A percentile compares a stretch with the other conserved stretches of the same genome.
Evolutionary conservation across 1,140 invertebrate species (phyloP).

Genomic region (Aculops lycopersici): DNA sequence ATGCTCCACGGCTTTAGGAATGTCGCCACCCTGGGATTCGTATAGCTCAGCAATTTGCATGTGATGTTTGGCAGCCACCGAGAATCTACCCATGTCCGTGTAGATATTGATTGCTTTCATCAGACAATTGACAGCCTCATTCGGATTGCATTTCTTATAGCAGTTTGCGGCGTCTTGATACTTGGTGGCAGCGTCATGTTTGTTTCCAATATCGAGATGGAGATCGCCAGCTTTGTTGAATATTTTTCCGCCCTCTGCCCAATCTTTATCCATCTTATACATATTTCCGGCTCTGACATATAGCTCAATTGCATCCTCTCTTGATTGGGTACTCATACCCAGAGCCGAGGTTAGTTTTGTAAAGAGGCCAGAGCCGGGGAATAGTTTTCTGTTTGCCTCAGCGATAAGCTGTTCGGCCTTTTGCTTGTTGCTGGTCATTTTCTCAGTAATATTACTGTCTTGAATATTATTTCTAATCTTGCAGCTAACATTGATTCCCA

Average conservation of each 20-base stretch:
- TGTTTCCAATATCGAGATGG: slow-evolving; percentile 46
- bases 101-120: slow-evolving; percentile 89
- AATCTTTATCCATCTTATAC: slow-evolving; percentile 97
- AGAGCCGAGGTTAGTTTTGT: slow-evolving; percentile 9
- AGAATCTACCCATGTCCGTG: slow-evolving; percentile 92
- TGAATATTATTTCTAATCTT: no score
- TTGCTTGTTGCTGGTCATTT: slow-evolving; percentile 66
- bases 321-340: slow-evolving; percentile 39
- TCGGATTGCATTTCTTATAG: slow-evolving; percentile 72
- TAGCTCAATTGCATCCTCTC: slow-evolving; percentile 81
- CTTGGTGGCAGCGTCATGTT: slow-evolving; percentile 71
- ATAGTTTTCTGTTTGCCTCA: slow-evolving; percentile 64
- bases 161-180: slow-evolving; percentile 87
- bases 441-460: no score
- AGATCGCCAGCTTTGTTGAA: slow-evolving; percentile 64
- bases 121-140: slow-evolving; percentile 65
- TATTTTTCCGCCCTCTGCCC: slow-evolving; percentile 63
- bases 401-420: slow-evolving; percentile 62
- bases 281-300: slow-evolving; percentile 78
- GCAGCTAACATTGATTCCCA: no score
- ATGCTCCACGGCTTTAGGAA: slow-evolving; percentile 61
- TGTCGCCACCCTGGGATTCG: slow-evolving; percentile 59
- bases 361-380: slow-evolving; percentile 43
- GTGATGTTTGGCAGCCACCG: slow-evolving; percentile 90
- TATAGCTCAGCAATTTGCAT: slow-evolving; percentile 89